phyloP scores from a whole-genome alignment of 2,888 invertebrate species.

The Lacanobia wlatinum region DNA sequence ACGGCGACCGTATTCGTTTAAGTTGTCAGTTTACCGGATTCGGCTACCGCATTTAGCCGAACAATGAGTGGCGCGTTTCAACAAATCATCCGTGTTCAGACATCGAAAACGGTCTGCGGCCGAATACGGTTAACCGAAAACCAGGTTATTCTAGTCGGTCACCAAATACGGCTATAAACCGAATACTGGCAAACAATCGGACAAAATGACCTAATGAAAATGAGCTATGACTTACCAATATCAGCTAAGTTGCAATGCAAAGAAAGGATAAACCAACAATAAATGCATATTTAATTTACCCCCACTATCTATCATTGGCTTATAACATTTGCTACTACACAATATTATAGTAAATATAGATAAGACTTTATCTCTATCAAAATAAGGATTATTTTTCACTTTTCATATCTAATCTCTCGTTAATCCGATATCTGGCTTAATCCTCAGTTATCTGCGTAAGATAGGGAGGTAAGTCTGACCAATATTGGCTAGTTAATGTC shows the following conservation, averaged over 20 bases:
- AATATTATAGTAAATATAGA: constrained; percentile 40
- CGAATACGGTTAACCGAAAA: no score
- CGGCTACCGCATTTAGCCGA: no score
- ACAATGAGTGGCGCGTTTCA: no score
- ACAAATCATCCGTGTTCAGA: no score
- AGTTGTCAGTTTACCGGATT: no score
- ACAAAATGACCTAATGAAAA: no score
- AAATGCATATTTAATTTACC: constrained; percentile 14
- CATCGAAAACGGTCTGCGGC: no score
- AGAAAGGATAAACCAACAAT: background rate
- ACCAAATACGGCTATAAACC: no score
- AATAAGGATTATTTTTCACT: constrained; percentile 35
- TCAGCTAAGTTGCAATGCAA: background rate
- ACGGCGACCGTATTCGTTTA: no score
- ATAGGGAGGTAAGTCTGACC: constrained; percentile 47
- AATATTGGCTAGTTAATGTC: constrained; percentile 48
- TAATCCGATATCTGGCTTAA: constrained; percentile 52
- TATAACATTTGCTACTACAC: constrained; percentile 37
- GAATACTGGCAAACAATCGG: no score
- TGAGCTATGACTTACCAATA: background rate
- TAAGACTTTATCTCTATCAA: constrained; percentile 19
- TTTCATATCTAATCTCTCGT: constrained; percentile 40
- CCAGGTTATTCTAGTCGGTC: no score
- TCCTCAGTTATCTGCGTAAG: constrained; percentile 41
- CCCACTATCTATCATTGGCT: constrained; percentile 3